Base-by-base conservation (phyloP, 2,888 invertebrate species). In the Sinopyrophorus schimmeli region DNA sequence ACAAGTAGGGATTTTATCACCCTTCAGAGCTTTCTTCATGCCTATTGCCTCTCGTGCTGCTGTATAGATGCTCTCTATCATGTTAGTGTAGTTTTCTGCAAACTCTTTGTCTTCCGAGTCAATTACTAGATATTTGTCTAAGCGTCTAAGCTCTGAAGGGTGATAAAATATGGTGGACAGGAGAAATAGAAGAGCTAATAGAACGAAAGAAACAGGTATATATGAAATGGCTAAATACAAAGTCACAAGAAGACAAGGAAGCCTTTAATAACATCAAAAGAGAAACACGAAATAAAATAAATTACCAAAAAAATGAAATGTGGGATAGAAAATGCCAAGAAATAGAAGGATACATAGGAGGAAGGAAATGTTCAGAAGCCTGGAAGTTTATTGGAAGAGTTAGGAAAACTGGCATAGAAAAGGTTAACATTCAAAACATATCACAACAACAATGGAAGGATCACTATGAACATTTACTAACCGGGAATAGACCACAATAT, bases 71-170 rank as follows among this genome's bases (percentile, higher is more conserved):
- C 30, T 15, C 9, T 16, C 16, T 30, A 16, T 3, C 30, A 30
- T 16, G 10, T 30, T 30, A 12, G 5, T 30, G 30, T 30, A 16
- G 9, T n/a, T 30, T 30, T 2, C n/a, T 30, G 15, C 16, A 15
- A 16, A 16, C 4, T 5, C 17, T n/a, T 5, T 12, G 9, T 30
- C 30, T 16, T 15, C 30, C 3, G 17, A 30, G 5, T 5, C 17
- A 11, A 16, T n/a, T n/a, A n/a, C n/a, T 30, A 30, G 16, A 30
- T 30, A 30, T 30, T 30, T 12, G n/a, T 30, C 30, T 17, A 30
- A 16, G 3, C 30, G 30, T 16, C 16, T 15, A n/a, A n/a, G n/a
- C n/a, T n/a, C n/a, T 16, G 16, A 30, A 30, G 17, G 10, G 16
- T 16, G 17, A 30, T 5, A 30, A 16, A 30, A 30, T 30, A 5